Evolutionary conservation across 2,113 vertebrate species (phyloP).

Genomic region (Zosterops japonicus): DNA sequence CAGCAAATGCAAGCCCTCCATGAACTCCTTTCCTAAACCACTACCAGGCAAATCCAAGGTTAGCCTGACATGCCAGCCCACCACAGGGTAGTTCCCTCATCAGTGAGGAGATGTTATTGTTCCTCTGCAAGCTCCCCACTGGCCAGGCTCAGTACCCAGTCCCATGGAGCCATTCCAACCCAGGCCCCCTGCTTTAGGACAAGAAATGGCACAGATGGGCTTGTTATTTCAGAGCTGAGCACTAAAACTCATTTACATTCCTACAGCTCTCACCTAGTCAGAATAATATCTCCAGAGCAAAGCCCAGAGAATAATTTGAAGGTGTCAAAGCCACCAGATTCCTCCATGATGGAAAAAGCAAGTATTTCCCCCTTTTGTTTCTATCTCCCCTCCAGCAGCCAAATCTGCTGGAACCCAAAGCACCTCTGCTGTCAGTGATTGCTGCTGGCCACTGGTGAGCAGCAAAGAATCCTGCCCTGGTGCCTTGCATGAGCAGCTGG

Average conservation of each 20-base stretch:
- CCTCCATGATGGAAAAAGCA: not conserved
- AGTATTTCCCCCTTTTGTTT: not conserved
- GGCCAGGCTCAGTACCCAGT: not conserved
- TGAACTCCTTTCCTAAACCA: not conserved
- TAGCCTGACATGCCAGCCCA: not conserved
- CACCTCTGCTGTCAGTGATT: not conserved
- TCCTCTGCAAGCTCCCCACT: not conserved
- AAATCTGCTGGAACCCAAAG: not conserved
- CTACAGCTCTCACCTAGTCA: not conserved
- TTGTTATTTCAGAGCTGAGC: not conserved
- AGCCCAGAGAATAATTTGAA: not conserved
- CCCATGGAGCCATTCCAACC: not conserved
- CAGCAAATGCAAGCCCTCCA: not conserved
- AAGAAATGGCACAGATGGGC: fast-evolving
- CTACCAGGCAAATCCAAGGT: not conserved
- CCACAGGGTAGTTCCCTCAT: not conserved
- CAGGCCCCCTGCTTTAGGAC: not conserved
- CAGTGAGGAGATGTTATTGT: not conserved
- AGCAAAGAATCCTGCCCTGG: not conserved
- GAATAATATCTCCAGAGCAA: not conserved
- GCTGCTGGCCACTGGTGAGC: not conserved
- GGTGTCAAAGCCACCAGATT: not conserved
- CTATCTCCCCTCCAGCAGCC: not conserved
- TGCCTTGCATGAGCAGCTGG: not conserved
- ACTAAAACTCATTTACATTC: not conserved